Percentiles rank a stretch among this genome's conserved stretches.
These are phyloP conservation scores for Geopemphigus sp. DNA, from an alignment of 1,140 invertebrate species.

Conservation along the genomic window DNA sequence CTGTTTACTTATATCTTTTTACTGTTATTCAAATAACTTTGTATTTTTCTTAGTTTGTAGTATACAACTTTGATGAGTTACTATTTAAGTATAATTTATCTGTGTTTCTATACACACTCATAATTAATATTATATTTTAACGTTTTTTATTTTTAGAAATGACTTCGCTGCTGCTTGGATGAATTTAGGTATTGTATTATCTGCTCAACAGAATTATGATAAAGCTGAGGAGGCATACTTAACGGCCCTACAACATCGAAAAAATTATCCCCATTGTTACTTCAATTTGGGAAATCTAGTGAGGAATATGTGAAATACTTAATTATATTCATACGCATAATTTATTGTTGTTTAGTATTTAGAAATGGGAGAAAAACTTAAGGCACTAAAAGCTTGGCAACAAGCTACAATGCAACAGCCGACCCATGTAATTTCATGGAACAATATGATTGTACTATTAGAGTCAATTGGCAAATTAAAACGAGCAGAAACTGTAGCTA, in stretches of 20 bases:
- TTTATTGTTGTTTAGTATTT: conserved; percentile 60
- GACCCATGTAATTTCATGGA: conserved; percentile 82
- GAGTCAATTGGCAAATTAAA: conserved; percentile 71
- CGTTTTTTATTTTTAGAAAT: conserved; percentile 59
- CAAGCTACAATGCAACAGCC: conserved; percentile 76
- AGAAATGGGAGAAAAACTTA: conserved; percentile 61
- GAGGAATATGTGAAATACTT: conserved; percentile 54
- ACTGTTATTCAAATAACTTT: no score
- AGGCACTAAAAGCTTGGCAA: conserved; percentile 71
- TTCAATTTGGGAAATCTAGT: conserved; percentile 94
- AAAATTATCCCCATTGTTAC: conserved; percentile 85
- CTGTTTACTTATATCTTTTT: no score
- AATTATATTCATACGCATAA: conserved; percentile 14
- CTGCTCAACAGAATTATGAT: conserved; percentile 67
- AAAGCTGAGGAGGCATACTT: conserved; percentile 78
- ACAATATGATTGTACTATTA: conserved; percentile 82
- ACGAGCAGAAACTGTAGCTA: conserved; percentile 68
- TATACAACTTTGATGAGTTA: no score
- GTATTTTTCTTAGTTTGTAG: no score
- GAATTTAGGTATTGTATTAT: conserved; percentile 92
- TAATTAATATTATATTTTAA: not conserved
- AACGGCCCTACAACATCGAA: conserved; percentile 70
- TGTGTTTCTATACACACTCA: no score
- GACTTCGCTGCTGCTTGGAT: conserved; percentile 96
- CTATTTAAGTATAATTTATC: no score